These are phyloP conservation scores for Acronicta psi DNA, from an alignment of 2,888 invertebrate genomes.

Conservation along the genomic window DNA sequence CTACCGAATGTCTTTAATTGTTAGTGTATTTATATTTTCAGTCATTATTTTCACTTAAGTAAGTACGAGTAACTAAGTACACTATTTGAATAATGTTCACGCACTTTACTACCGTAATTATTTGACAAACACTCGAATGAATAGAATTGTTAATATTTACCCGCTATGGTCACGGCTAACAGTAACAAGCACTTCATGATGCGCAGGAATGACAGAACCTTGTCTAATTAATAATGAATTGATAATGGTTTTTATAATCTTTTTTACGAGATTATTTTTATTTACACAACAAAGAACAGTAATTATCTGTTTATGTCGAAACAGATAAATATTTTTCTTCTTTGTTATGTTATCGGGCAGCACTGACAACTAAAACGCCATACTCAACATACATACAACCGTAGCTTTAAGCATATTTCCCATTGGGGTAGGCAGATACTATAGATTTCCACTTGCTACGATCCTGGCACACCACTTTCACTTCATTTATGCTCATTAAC, in stretches of 20 bases:
- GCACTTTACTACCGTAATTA: too few species aligned
- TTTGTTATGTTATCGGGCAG: background rate
- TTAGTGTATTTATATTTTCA: too few species aligned
- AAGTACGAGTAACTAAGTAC: too few species aligned
- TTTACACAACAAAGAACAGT: background rate
- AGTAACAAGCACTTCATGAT: background rate
- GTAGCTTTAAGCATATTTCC: too few species aligned
- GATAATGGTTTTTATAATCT: background rate
- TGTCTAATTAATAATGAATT: background rate
- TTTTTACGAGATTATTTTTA: background rate
- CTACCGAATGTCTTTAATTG: too few species aligned
- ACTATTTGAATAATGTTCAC: too few species aligned
- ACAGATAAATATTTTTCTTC: background rate
- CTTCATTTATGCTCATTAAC: too few species aligned
- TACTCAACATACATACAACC: too few species aligned
- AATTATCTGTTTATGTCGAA: background rate
- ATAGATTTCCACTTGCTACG: too few species aligned
- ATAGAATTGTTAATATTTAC: background rate
- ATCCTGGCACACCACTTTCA: too few species aligned
- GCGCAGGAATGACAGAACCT: background rate
- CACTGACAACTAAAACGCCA: background rate
- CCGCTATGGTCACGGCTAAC: background rate
- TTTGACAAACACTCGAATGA: background rate
- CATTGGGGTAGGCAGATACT: too few species aligned
- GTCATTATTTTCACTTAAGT: too few species aligned